These are phyloP conservation scores for Ondatra zibethicus DNA, from an alignment of 2,113 vertebrate genomes.

Conservation along the genomic window DNA sequence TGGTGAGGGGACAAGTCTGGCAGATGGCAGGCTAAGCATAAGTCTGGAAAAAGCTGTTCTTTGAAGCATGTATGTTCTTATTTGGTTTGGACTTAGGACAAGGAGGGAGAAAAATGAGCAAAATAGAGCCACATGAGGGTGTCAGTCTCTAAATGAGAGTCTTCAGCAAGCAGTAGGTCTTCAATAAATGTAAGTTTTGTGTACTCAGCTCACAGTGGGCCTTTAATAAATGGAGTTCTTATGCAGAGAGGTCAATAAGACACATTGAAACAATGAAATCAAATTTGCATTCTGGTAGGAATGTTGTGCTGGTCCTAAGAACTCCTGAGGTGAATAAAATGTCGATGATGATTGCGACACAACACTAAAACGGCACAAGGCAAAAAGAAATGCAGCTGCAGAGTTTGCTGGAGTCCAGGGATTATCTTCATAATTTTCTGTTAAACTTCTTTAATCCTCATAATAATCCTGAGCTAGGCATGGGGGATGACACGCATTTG, in stretches of 20 bases:
- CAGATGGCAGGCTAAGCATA: neutral
- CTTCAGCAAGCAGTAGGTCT: neutral
- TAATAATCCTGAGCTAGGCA: neutral
- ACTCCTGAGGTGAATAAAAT: neutral
- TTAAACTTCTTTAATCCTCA: constrained; percentile 13
- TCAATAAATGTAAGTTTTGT: neutral
- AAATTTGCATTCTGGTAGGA: neutral
- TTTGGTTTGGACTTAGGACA: neutral
- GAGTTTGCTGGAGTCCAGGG: neutral
- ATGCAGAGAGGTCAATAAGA: neutral
- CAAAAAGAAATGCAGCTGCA: neutral
- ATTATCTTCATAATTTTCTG: neutral
- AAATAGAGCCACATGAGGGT: neutral
- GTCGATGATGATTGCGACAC: neutral
- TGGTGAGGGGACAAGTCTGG: neutral
- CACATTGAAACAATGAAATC: neutral
- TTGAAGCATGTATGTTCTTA: neutral
- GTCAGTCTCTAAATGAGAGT: neutral
- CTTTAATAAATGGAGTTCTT: neutral
- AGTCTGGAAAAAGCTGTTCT: neutral
- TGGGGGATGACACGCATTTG: neutral
- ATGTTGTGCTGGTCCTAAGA: neutral
- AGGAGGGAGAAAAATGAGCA: neutral
- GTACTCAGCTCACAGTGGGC: too few species aligned
- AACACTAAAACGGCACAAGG: constrained; percentile 33